Base-by-base conservation (phyloP, 1,140 invertebrate species). In the Sipha flava region DNA sequence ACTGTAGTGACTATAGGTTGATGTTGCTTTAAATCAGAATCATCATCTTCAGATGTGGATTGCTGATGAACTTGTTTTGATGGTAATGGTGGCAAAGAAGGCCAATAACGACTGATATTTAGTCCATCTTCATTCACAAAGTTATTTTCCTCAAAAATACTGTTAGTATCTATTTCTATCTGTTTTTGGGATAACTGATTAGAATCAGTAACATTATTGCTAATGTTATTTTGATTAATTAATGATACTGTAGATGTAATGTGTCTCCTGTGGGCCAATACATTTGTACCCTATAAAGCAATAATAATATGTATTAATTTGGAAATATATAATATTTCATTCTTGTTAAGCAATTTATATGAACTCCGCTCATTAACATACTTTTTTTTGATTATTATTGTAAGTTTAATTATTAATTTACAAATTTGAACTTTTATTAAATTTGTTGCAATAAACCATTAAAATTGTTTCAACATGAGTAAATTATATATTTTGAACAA, bases 71-170 rank as follows among this genome's bases (percentile, higher is more conserved):
- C n/a, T n/a, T 57, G 43, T 26, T 34, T 29, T 4, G 72, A 57
- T 40, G 49, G 21, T 16, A 37, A 59, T 0, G 73, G 52, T 2
- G 52, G 73, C n/a, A 77, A 29, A 26, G 18, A 1, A 18, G 73
- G 73, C 73, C 73, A 77, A 77, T 43, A 52, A 26, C 16, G 31
- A 75, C 57, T 57, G 16, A 59, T 26, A 26, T 77, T 54, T 37
- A 16, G n/a, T 34, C 57, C 72, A 23, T 43, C 37, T 34, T 37
- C 18, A 4, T 26, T 34, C 18, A 70, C 0, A 66, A 9, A 14
- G 10, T 21, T 66, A 18, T 62, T 62, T 34, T 29, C 29, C 31
- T n/a, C 29, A 34, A n/a, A 18, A 62, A 14, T 34, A n/a, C 7
- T 21, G 43, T 37, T 62, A 1, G 59, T 21, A 6, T 18, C 9